phyloP scores from a whole-genome alignment of 2,888 invertebrate genomes.

The Dasysyrphus tricinctus region DNA sequence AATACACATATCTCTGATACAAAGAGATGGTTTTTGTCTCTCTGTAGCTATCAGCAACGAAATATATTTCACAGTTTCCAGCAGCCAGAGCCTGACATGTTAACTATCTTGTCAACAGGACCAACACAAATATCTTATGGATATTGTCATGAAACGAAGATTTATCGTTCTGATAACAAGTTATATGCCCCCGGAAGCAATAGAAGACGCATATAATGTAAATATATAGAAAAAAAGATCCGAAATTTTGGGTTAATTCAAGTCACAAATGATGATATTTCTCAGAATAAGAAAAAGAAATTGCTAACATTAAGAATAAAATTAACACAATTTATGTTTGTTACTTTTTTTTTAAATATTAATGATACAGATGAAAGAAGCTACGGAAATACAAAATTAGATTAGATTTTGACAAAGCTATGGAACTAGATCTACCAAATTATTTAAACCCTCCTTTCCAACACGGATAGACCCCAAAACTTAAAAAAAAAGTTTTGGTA shows the following conservation, averaged over 20 bases:
- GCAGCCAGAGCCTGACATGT: neutral
- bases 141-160: conserved; percentile 22
- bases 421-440: no score
- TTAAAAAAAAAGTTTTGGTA: no score
- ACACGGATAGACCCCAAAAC: no score
- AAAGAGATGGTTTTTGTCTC: neutral
- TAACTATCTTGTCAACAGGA: conserved; percentile 36
- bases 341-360: neutral
- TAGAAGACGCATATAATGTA: neutral
- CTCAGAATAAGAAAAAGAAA: neutral
- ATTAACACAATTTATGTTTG: neutral
- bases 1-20: neutral
- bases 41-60: neutral
- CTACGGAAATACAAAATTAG: no score
- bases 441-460: no score
- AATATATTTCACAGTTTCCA: conserved; percentile 4
- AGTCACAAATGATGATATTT: neutral
- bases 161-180: conserved; percentile 21
- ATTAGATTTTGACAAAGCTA: no score
- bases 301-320: neutral
- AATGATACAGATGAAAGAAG: neutral
- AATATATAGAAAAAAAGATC: neutral
- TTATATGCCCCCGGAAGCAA: neutral
- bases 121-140: conserved; percentile 9
- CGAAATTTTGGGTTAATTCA: neutral